These are phyloP conservation scores for Graptemys geographica DNA, from an alignment of 2,797 vertebrate genomes.

Conservation along the genomic window DNA sequence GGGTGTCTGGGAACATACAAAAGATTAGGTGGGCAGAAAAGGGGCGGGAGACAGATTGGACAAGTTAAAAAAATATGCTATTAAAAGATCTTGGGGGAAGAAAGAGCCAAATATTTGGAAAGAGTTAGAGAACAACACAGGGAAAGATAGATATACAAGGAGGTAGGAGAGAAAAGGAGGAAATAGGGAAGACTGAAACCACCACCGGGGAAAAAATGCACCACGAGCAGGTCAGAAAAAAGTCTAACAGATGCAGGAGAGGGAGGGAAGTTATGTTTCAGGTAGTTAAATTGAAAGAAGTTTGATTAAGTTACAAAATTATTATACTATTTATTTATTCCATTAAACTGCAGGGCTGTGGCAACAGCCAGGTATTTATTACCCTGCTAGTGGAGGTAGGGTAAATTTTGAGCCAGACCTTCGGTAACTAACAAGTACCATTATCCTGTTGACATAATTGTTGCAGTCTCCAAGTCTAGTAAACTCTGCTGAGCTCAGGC, in stretches of 20 bases:
- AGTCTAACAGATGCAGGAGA: background rate
- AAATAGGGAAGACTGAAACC: background rate
- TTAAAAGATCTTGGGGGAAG: background rate
- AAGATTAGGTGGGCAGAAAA: background rate
- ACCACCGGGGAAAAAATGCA: background rate
- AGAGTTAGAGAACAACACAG: background rate
- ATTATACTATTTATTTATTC: background rate
- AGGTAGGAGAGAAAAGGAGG: background rate
- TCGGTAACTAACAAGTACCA: background rate
- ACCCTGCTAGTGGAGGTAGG: background rate
- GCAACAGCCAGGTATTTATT: background rate
- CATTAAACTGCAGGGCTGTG: background rate
- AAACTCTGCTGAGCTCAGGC: background rate
- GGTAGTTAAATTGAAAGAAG: background rate
- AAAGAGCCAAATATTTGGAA: background rate
- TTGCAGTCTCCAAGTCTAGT: background rate
- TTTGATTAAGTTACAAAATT: background rate
- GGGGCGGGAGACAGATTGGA: background rate
- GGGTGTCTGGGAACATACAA: background rate
- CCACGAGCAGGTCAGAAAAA: accelerated
- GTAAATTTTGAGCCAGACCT: background rate
- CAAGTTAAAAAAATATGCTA: background rate
- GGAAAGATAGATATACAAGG: background rate
- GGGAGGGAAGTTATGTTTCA: background rate
- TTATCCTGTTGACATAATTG: background rate